These are phyloP conservation scores for Tamandua tetradactyla DNA, from an alignment of 2,797 vertebrate genomes.

Conservation along the genomic window DNA sequence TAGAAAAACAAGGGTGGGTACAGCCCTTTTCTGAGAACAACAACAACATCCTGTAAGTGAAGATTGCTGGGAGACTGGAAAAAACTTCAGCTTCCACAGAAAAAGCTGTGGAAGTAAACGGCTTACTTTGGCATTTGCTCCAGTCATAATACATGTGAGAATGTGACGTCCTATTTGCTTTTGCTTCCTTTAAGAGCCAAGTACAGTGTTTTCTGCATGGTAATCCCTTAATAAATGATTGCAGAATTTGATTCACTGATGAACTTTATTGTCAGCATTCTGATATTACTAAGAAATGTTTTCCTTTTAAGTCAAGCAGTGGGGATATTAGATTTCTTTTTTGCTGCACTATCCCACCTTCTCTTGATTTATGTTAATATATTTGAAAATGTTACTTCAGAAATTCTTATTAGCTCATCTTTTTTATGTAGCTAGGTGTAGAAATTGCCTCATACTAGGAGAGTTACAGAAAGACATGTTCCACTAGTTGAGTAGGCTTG, in stretches of 20 bases:
- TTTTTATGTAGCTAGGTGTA: not conserved
- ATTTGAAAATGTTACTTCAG: conserved; percentile 17
- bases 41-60: conserved; percentile 66
- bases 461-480: not conserved
- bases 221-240: not conserved
- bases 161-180: conserved; percentile 12
- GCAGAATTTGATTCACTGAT: not conserved
- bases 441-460: not conserved
- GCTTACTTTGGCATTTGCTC: not conserved
- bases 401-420: not conserved
- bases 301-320: not conserved
- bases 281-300: not conserved
- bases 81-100: conserved; percentile 47
- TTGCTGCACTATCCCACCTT: not conserved
- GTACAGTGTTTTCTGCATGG: not conserved
- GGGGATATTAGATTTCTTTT: not conserved
- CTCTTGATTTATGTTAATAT: not conserved
- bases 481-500: not conserved
- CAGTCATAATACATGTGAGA: not conserved
- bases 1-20: conserved; percentile 73
- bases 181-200: not conserved
- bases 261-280: not conserved
- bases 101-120: conserved; percentile 24
- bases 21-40: conserved; percentile 71
- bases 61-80: conserved; percentile 71